These are phyloP conservation scores for Leucopsar rothschildi DNA, from an alignment of 2,113 vertebrate species.

Conservation along the genomic window DNA sequence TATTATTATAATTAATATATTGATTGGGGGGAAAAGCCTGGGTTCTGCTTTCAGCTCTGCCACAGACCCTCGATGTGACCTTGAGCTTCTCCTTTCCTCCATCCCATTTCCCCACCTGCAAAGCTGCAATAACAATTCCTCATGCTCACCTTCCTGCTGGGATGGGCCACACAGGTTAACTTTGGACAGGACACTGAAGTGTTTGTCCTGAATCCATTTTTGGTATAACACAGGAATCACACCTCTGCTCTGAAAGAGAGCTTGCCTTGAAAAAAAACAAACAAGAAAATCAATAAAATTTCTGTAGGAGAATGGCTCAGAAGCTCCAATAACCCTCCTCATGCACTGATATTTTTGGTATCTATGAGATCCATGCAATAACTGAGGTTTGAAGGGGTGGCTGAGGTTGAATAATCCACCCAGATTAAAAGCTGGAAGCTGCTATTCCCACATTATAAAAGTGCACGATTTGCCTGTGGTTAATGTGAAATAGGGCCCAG, in stretches of 20 bases:
- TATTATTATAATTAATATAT: background rate
- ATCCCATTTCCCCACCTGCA: background rate
- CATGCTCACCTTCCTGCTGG: background rate
- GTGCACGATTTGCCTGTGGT: background rate
- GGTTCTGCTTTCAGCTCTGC: background rate
- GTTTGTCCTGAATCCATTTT: background rate
- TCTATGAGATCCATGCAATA: background rate
- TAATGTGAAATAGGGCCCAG: background rate
- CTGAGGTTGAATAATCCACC: background rate
- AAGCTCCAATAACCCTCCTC: background rate
- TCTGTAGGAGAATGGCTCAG: background rate
- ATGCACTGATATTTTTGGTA: background rate
- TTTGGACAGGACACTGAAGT: background rate
- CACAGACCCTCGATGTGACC: fast-evolving
- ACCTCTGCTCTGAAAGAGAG: background rate
- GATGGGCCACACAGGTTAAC: background rate
- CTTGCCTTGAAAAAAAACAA: background rate
- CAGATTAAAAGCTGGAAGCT: background rate
- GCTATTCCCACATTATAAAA: background rate
- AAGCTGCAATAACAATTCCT: background rate
- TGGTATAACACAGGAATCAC: background rate
- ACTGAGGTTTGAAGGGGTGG: background rate
- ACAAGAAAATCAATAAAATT: background rate
- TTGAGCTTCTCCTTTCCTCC: background rate
- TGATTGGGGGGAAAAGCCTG: background rate